phyloP scores from a whole-genome alignment of 2,113 vertebrate genomes.

The Leucoraja erinaceus region DNA sequence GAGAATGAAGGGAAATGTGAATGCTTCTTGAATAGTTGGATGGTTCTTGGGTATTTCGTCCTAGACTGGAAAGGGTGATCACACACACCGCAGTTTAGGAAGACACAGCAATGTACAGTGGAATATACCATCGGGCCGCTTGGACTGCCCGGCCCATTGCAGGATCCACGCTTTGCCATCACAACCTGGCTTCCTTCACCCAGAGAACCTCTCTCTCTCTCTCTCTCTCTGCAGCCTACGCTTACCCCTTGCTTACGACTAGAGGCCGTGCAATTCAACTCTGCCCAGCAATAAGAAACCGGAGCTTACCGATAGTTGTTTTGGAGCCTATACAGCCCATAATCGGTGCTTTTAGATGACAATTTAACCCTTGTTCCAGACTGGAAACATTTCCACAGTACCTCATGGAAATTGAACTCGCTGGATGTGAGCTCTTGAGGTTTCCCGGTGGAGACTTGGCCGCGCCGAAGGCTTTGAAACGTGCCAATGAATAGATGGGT shows the following conservation, averaged over 20 bases:
- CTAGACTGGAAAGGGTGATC: background rate
- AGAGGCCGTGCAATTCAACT: background rate
- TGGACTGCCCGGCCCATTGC: background rate
- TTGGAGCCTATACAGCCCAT: conserved; percentile 83
- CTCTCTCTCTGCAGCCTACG: background rate
- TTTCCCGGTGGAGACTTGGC: background rate
- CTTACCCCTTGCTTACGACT: background rate
- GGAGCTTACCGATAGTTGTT: conserved; percentile 74
- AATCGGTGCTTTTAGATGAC: conserved; percentile 47
- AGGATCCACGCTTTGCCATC: background rate
- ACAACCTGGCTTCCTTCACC: background rate
- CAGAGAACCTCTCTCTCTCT: background rate
- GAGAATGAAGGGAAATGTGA: background rate
- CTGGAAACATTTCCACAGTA: conserved; percentile 47
- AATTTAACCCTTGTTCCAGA: conserved; percentile 47
- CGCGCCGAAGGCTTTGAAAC: background rate
- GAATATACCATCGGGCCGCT: background rate
- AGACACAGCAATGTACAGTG: background rate
- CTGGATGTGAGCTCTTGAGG: background rate
- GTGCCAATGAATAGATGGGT: background rate
- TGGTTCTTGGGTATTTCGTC: background rate
- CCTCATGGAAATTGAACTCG: conserved; percentile 33
- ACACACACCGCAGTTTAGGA: background rate
- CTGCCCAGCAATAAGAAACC: conserved; percentile 40
- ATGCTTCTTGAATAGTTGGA: background rate